Percentiles rank a stretch among this genome's conserved stretches.
Evolutionary conservation across 2,113 vertebrate genomes (phyloP).

Genomic region (Castor canadensis): DNA sequence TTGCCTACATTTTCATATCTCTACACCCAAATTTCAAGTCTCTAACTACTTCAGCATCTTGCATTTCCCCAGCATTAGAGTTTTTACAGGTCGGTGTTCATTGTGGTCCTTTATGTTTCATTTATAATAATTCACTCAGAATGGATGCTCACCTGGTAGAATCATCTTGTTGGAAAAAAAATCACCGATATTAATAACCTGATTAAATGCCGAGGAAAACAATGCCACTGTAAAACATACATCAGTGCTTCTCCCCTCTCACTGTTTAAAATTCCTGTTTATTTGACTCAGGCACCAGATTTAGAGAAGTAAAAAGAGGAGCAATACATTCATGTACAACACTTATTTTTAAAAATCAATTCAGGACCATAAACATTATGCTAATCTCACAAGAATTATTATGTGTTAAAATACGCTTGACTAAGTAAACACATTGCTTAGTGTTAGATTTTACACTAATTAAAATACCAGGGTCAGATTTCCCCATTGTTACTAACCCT

Average conservation of each 20-base stretch:
- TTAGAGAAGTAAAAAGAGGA: background rate
- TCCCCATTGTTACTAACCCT: background rate
- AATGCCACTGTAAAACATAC: background rate
- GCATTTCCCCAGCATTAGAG: background rate
- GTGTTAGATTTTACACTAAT: background rate
- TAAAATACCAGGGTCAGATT: background rate
- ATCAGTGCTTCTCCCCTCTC: background rate
- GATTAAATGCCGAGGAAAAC: background rate
- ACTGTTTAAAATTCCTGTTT: background rate
- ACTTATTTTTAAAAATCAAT: background rate
- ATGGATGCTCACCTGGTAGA: background rate
- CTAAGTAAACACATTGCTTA: background rate
- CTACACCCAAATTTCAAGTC: background rate
- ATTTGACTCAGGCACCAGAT: background rate
- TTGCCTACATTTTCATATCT: background rate
- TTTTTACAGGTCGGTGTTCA: background rate
- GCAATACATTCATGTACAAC: background rate
- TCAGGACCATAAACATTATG: background rate
- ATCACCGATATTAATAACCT: background rate
- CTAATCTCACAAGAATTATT: background rate
- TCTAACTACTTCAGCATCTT: background rate
- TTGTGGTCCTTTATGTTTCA: background rate
- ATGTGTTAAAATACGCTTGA: background rate
- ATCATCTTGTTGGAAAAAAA: background rate
- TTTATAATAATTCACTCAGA: constrained; percentile 33